Evolutionary conservation across 2,888 invertebrate species (phyloP), one percentile per base, ranked within the genome.

Genomic region (Laspeyria flexula): DNA sequence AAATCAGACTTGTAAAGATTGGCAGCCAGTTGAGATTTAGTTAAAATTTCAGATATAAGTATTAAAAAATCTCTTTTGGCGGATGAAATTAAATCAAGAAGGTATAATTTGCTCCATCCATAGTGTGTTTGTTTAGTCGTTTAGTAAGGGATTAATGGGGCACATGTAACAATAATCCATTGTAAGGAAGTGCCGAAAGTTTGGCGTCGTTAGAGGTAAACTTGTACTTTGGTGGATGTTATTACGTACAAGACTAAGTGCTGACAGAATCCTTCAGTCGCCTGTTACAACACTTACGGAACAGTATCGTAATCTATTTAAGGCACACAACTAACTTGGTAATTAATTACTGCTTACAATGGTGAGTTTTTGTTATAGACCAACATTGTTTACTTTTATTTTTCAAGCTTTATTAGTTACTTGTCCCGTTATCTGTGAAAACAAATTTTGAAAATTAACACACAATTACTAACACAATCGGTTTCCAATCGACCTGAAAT

Each of bases 261-360:
- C 31, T 45, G 39, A 45, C 39, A 33, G 39, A 45, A 45, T 31
- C 31, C 31, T 33, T 39, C 23, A 31, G 38, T 39, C 31, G 16
- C 23, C 15, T 25, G 11, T 30, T 11, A 25, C 16, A 30, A 37
- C 38, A 44, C 44, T 44, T 30, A 27, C 2, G 13, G 11, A 23
- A 30, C 29, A 44, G 3, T 13, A 15, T 7, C n/a, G 21, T 45
- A 45, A 45, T 45, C 45, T 45, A 33, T 16, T 39, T 10, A 21
- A 10, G 21, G 6, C 18, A 30, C 29, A 30, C 13, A 12, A 30
- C 13, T n/a, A 39, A 30, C 23, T 39, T 43, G n/a, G 11, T 12
- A 21, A 12, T 15, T 33, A 3, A 1, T n/a, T 30, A 11, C 13
- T 29, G 5, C 4, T 5, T n/a, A 11, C 11, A 21, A 21, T 21